Percentiles rank a stretch among this genome's conserved stretches.
Evolutionary conservation across 2,888 invertebrate genomes (phyloP).

Genomic region (Nudaria mundana): DNA sequence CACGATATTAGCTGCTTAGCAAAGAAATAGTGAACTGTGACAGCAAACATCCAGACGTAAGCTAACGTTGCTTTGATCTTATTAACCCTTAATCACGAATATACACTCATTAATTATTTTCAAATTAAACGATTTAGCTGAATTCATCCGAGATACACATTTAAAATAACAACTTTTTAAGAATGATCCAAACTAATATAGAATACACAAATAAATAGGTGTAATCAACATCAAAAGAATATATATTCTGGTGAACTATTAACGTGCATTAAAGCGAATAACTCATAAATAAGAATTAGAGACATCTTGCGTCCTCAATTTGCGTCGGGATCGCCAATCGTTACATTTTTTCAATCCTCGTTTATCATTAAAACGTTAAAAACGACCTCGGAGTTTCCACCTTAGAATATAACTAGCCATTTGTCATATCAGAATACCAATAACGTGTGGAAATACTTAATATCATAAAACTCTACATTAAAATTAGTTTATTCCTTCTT

Average conservation of each 20-base stretch:
- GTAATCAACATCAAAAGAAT: conserved; percentile 71
- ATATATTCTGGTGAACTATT: conserved; percentile 60
- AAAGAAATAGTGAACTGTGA: no score
- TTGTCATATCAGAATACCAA: conserved; percentile 37
- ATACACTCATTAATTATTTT: conserved; percentile 41
- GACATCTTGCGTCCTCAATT: conserved; percentile 64
- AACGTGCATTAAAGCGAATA: conserved; percentile 65
- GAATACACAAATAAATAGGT: conserved; percentile 58
- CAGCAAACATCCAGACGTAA: background rate
- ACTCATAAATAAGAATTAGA: conserved; percentile 70
- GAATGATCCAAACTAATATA: conserved; percentile 51
- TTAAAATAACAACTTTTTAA: conserved; percentile 55
- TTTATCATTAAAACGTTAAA: conserved; percentile 68
- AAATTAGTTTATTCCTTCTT: background rate
- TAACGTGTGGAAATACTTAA: conserved; percentile 17
- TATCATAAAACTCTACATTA: conserved; percentile 2
- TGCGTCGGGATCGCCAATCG: conserved; percentile 65
- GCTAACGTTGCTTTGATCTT: background rate
- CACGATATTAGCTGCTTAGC: no score
- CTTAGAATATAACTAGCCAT: conserved; percentile 33
- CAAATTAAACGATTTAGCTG: conserved; percentile 41
- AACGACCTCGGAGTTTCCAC: conserved; percentile 48
- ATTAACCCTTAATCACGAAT: background rate
- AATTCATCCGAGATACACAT: conserved; percentile 44
- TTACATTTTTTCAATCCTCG: conserved; percentile 62